phyloP scores from a whole-genome alignment of 2,113 vertebrate species.

The Upupa epops region DNA sequence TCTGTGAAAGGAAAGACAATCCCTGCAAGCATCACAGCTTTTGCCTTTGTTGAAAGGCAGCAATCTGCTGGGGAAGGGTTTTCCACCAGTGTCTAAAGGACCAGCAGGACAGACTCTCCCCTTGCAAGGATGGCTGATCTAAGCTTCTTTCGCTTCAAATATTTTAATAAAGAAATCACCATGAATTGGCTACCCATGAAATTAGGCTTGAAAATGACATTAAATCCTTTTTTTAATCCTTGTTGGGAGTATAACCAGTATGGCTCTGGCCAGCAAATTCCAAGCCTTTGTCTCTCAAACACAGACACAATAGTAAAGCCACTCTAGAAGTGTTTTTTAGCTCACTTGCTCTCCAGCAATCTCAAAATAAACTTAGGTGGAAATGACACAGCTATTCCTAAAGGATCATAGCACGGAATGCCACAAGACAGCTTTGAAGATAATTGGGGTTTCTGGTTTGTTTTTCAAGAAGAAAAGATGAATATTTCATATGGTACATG shows the following conservation, averaged over 20 bases:
- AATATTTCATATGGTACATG: constrained; percentile 58
- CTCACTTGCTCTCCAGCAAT: neutral
- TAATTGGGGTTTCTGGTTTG: constrained; percentile 53
- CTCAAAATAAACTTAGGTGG: constrained; percentile 21
- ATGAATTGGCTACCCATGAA: constrained; percentile 34
- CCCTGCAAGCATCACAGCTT: neutral
- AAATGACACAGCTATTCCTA: constrained; percentile 57
- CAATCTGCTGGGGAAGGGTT: neutral
- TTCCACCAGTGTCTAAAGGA: neutral
- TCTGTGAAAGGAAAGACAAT: neutral
- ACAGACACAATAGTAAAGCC: neutral
- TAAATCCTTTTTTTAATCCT: neutral
- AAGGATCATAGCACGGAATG: constrained; percentile 15
- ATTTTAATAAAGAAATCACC: constrained; percentile 55
- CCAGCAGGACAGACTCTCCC: neutral
- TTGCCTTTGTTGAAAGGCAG: neutral
- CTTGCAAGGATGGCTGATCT: constrained; percentile 30
- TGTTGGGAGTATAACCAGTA: neutral
- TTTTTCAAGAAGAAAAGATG: constrained; percentile 47
- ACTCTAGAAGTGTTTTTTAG: constrained; percentile 8
- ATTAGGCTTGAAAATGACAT: constrained; percentile 23
- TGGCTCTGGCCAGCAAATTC: neutral
- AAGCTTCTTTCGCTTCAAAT: constrained; percentile 18
- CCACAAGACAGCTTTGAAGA: constrained; percentile 50
- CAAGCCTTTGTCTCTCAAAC: neutral